Conservation (phyloP, 2,888 invertebrate species). For the Lottia gigantea region DNA sequence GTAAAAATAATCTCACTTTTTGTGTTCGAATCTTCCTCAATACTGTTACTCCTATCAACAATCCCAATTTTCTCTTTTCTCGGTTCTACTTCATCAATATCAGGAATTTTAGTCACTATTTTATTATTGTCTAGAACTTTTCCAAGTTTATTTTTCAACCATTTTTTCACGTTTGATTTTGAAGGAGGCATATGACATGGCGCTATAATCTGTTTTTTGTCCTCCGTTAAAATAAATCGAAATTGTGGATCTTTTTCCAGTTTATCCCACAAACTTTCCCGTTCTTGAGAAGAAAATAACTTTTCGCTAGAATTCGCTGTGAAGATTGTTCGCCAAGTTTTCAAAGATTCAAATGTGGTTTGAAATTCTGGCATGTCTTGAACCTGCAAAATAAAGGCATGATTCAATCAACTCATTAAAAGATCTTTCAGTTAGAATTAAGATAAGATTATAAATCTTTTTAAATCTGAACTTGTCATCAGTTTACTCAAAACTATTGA, state of each 20-base stretch:
- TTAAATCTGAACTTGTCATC: no score
- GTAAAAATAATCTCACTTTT: neutral
- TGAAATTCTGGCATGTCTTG: constrained; percentile 44
- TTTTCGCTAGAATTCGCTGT: constrained; percentile 29
- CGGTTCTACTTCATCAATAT: neutral
- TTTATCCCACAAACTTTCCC: constrained; percentile 35
- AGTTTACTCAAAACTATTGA: no score
- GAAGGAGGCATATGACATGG: constrained; percentile 51
- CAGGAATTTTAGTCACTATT: neutral
- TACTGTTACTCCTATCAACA: neutral
- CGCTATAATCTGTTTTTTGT: constrained; percentile 44
- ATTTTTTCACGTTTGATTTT: constrained; percentile 33
- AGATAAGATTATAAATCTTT: no score
- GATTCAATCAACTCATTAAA: no score
- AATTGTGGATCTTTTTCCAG: constrained; percentile 46
- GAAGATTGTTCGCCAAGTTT: constrained; percentile 40
- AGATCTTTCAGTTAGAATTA: no score
- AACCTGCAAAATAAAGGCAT: constrained; percentile 36
- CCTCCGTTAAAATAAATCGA: constrained; percentile 45
- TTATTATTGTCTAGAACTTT: neutral
- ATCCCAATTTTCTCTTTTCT: neutral
- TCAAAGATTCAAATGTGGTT: constrained; percentile 33
- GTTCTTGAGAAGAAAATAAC: constrained; percentile 37
- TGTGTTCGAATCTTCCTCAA: neutral
- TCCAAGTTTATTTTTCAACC: constrained; percentile 29